phyloP scores from a whole-genome alignment of 2,797 vertebrate genomes.

The Chaetophractus vellerosus region DNA sequence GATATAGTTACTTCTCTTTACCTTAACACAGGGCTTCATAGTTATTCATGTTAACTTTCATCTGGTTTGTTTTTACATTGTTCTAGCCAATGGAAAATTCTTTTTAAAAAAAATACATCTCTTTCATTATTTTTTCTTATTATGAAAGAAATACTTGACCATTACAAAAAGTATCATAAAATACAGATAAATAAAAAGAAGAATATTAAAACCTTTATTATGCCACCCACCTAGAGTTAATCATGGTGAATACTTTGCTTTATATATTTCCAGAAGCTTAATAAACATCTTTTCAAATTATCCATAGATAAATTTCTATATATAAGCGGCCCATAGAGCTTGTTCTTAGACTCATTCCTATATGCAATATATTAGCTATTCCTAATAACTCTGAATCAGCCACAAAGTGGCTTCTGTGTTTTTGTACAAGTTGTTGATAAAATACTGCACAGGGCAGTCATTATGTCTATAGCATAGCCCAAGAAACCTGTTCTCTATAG shows the following conservation, averaged over 20 bases:
- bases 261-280: slow-evolving; percentile 4
- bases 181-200: slow-evolving; percentile 45
- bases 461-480: background rate
- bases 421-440: slow-evolving; percentile 3
- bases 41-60: background rate
- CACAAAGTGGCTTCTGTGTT: slow-evolving; percentile 15
- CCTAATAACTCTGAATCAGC: background rate
- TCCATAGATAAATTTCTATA: background rate
- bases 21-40: background rate
- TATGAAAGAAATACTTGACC: background rate
- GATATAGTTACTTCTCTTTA: background rate
- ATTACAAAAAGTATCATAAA: slow-evolving; percentile 2
- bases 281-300: slow-evolving; percentile 61
- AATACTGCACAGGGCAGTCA: background rate
- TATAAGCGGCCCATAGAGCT: background rate
- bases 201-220: slow-evolving; percentile 32
- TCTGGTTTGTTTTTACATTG: slow-evolving; percentile 53
- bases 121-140: slow-evolving; percentile 51
- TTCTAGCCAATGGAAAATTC: background rate
- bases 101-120: slow-evolving; percentile 52
- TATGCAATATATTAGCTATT: background rate
- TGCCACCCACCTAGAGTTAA: background rate
- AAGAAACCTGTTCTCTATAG: background rate
- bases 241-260: background rate
- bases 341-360: background rate